Evolutionary conservation across 2,888 invertebrate genomes (phyloP), one percentile per base, ranked within the genome.

Genomic region (Alloscopus bannaensis): DNA sequence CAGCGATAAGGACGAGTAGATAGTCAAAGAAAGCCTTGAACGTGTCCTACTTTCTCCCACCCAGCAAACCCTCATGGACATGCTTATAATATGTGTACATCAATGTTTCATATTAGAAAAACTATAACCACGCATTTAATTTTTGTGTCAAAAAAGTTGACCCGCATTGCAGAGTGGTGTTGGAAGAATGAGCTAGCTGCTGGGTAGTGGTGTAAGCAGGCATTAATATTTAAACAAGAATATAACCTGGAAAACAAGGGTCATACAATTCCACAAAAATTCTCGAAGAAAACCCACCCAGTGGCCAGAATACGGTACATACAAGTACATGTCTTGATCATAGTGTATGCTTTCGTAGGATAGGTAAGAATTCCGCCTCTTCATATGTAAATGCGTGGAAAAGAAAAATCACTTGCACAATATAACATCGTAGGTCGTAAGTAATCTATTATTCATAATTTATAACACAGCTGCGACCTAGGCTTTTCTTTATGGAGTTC

Each of bases 361-460:
- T 31, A 36, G 66, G 66, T 66, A 36, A 50, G 40, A 52, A 50
- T 29, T 22, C 31, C 45, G 42, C 20, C 22, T 22, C 50, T 50
- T 28, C n/a, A n/a, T n/a, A n/a, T n/a, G n/a, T 28, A 20, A 31
- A 66, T 20, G 50, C 50, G 28, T 31, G 36, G 36, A 31, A 36
- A 52, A 66, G 52, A 66, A 20, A 50, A 66, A 66, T 66, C 47
- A 65, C 50, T 18, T 20, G 20, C 29, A 50, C 52, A 50, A 52
- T 36, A 66, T 52, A 52, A 52, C 13, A 22, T 66, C 29, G 52
- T 26, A 65, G 50, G 24, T 28, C 36, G 42, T 20, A n/a, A 40
- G 36, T 22, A 22, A 66, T 66, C 28, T 47, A 66, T 66, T 57
- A 70, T 57, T 60, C 59, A 70, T 59, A 59, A 70, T 47, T 70